A percentile compares a stretch with the other conserved stretches of the same genome.
phyloP scores from a whole-genome alignment of 2,113 vertebrate species.

The Malurus alboscapulatus region DNA sequence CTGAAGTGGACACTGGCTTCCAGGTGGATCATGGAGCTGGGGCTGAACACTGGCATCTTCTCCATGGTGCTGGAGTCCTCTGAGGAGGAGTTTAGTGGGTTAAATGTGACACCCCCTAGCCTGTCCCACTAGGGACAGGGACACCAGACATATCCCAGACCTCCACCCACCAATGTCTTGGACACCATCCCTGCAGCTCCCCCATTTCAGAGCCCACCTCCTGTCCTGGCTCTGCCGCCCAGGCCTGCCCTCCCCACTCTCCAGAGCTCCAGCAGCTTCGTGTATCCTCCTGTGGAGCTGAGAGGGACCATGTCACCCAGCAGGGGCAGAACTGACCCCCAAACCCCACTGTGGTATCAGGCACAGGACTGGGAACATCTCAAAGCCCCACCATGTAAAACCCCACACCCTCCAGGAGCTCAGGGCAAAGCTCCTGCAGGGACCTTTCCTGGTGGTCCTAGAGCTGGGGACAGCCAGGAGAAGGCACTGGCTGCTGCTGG shows the following conservation, averaged over 20 bases:
- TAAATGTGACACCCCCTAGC: neutral
- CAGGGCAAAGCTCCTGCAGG: neutral
- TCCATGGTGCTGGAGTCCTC: neutral
- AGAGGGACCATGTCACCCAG: neutral
- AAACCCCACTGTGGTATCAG: neutral
- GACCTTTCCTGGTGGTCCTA: neutral
- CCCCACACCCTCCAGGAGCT: too few species aligned
- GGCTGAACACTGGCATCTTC: neutral
- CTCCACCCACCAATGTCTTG: neutral
- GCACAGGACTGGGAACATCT: neutral
- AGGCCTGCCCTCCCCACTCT: neutral
- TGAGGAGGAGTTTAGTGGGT: neutral
- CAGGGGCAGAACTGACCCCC: neutral
- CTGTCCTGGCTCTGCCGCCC: neutral
- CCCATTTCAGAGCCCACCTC: neutral
- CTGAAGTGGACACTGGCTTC: slow-evolving; percentile 11
- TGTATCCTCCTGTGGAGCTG: fast-evolving
- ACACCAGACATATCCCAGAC: neutral
- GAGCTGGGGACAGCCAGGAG: neutral
- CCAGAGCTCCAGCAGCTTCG: neutral
- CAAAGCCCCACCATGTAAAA: neutral
- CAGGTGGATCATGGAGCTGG: neutral
- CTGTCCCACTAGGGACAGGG: neutral
- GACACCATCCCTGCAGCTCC: neutral
- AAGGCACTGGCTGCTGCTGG: neutral